A percentile compares a stretch with the other conserved stretches of the same genome.
phyloP scores from a whole-genome alignment of 2,113 vertebrate species.

The Plotosus lineatus region DNA sequence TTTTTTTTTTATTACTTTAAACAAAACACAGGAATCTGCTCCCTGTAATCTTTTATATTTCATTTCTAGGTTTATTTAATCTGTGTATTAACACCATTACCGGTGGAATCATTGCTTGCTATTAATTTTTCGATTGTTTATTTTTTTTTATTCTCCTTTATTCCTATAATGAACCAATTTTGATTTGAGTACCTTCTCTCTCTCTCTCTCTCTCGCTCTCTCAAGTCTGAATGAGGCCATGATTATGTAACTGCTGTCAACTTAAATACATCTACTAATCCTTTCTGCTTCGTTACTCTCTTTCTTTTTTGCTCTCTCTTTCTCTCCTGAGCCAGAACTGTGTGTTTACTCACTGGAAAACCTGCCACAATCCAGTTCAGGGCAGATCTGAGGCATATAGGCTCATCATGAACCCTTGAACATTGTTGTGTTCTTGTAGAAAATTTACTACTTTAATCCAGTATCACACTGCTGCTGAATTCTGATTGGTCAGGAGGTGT shows the following conservation, averaged over 20 bases:
- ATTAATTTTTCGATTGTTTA: too few relatives aligned
- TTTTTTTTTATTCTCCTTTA: too few relatives aligned
- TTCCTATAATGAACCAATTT: background rate
- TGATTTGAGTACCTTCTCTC: background rate
- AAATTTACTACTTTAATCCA: background rate
- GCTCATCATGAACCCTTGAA: background rate
- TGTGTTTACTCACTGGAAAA: slow-evolving; percentile 33
- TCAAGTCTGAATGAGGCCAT: slow-evolving; percentile 60
- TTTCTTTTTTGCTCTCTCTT: slow-evolving; percentile 56
- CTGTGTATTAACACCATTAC: too few relatives aligned
- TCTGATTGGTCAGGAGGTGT: background rate
- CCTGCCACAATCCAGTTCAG: slow-evolving; percentile 62
- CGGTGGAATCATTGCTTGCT: too few relatives aligned
- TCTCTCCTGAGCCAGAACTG: slow-evolving; percentile 54
- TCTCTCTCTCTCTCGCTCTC: background rate
- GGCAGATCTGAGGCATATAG: slow-evolving; percentile 51
- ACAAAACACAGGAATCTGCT: too few relatives aligned
- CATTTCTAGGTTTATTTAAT: too few relatives aligned
- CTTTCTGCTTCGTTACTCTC: slow-evolving; percentile 71
- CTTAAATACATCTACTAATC: slow-evolving; percentile 70
- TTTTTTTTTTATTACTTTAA: too few relatives aligned
- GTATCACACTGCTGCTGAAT: background rate
- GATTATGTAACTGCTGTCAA: slow-evolving; percentile 71
- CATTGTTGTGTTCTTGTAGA: background rate
- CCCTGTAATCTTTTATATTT: too few relatives aligned